Evolutionary conservation across 2,888 invertebrate genomes (phyloP).

Genomic region (Clusia tigrina): DNA sequence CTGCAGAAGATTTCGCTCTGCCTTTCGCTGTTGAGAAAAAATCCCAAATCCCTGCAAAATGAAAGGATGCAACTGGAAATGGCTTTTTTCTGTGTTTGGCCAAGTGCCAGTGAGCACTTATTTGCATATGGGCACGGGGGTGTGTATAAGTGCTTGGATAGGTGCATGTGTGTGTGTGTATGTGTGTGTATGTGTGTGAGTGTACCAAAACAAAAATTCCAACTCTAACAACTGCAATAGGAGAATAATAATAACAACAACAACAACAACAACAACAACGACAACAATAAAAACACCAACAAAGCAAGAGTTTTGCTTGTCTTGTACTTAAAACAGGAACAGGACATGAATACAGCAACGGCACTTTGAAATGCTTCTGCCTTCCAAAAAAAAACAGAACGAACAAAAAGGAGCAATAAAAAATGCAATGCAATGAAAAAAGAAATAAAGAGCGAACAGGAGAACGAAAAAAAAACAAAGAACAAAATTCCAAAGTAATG

Average conservation of each 20-base stretch:
- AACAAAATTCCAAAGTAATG: no score
- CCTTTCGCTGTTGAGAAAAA: no score
- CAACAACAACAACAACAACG: conserved; percentile 12
- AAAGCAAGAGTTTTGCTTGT: conserved; percentile 30
- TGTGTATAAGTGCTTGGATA: background rate
- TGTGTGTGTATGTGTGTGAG: conserved; percentile 12
- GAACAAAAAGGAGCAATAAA: background rate
- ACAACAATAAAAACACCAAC: conserved; percentile 13
- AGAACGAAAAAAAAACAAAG: no score
- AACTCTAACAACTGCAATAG: conserved; percentile 40
- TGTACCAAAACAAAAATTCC: conserved; percentile 22
- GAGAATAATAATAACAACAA: conserved; percentile 22
- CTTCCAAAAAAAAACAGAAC: background rate
- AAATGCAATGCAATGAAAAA: background rate
- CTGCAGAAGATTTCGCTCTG: no score
- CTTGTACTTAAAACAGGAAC: conserved; percentile 32
- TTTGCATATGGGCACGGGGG: conserved; percentile 13
- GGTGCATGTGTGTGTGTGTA: conserved; percentile 7
- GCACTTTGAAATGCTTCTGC: background rate
- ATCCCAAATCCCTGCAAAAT: no score
- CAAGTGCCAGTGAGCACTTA: conserved; percentile 17
- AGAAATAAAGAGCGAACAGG: no score
- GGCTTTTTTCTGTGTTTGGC: conserved; percentile 18
- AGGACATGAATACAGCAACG: conserved; percentile 28
- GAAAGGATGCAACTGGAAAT: conserved; percentile 2